Base-by-base conservation (phyloP, 2,888 invertebrate species). In the Phyto melanocephala region DNA sequence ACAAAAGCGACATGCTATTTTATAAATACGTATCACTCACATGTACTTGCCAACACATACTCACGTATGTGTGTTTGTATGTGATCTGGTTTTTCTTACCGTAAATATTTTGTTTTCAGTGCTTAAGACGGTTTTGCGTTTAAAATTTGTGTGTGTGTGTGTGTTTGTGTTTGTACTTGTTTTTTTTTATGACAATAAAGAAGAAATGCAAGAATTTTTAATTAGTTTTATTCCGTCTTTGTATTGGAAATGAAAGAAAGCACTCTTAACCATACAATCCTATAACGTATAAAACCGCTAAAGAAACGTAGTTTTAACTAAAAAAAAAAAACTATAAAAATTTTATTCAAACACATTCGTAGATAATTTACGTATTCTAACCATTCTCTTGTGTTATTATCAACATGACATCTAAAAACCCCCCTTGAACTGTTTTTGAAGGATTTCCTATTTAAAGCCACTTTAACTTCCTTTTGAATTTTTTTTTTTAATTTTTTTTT, bases 401-500 rank as follows among this genome's bases (percentile, higher is more conserved):
- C 13, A 62, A 60, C 17, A 47, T 40, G 45, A 11, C 22, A 65
- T 28, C 45, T 37, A 40, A 54, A 75, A 54, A 45, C 11, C 28
- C 7, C 50, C 65, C 72, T 60, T 52, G 33, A 70, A 74, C 70
- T 56, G 56, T 79, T 71, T 82, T 71, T 65, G 54, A 68, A 82
- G 79, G 79, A 82, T 82, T 82, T 82, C 79, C 82, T 76, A 71
- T 75, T 75, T 71, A 54, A 82, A 79, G 79, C 70, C 71, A 79
- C 65, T 82, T 74, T 62, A 67, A 62, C 56, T 81, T 82, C 79
- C 74, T 63, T 58, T 52, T 52, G 58, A 24, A n/a, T 63, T 68
- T 37, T 56, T 78, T 56, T 56, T 37, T 5, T 6, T 28, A 28
- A 28, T 10, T 45, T 22, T 15, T 40, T 60, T 15, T 35, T 33